Percentiles rank a stretch among this genome's conserved stretches.
phyloP scores from a whole-genome alignment of 2,113 vertebrate species.

The Pygoscelis antarcticus region DNA sequence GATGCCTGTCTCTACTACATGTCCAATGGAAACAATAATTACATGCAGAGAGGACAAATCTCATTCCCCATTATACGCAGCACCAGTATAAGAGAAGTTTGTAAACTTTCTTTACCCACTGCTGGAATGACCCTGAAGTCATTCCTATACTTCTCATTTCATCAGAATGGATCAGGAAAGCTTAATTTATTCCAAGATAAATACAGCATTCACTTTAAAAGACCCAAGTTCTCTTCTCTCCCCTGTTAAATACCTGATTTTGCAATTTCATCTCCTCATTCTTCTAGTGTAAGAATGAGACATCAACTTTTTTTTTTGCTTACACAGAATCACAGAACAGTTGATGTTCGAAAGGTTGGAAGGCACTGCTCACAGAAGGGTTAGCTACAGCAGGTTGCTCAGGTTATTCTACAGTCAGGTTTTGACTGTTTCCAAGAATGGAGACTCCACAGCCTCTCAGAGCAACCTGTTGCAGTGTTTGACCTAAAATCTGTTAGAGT shows the following conservation, averaged over 20 bases:
- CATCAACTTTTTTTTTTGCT: neutral
- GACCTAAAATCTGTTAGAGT: neutral
- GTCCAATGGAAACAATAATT: neutral
- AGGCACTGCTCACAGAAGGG: neutral
- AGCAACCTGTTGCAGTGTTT: neutral
- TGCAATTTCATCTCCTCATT: neutral
- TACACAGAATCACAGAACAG: neutral
- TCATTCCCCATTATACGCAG: neutral
- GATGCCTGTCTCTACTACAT: accelerated
- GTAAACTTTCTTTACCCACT: neutral
- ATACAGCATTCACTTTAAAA: neutral
- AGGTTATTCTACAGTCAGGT: neutral
- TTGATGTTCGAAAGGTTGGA: neutral
- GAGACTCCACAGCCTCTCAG: neutral
- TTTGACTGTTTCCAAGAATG: neutral
- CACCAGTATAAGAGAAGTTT: neutral
- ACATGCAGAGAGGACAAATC: neutral
- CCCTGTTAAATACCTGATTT: neutral
- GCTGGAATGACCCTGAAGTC: neutral
- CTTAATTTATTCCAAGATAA: neutral
- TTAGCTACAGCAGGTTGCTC: neutral
- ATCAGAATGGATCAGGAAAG: neutral
- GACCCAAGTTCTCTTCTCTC: neutral
- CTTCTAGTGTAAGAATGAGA: neutral
- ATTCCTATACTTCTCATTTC: neutral